Evolutionary conservation across 2,888 invertebrate species (phyloP).

Genomic region (Erebia ligea): DNA sequence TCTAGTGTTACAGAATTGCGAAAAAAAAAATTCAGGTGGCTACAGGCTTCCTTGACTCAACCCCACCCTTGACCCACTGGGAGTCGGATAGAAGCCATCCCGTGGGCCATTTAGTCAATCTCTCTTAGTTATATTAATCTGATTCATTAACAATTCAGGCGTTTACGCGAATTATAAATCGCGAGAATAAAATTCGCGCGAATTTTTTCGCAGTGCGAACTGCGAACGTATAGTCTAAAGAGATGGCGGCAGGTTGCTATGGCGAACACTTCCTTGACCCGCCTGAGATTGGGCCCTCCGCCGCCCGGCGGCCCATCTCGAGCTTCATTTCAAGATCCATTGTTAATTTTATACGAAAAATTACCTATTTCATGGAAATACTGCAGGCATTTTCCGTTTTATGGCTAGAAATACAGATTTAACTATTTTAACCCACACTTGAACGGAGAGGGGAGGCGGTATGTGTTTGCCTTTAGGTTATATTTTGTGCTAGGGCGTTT

Average conservation of each 20-base stretch:
- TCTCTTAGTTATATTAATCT: neutral
- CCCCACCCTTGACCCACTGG: neutral
- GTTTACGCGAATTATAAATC: too few species aligned
- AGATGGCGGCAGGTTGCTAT: neutral
- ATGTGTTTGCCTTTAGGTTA: too few species aligned
- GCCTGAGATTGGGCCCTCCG: constrained; percentile 2
- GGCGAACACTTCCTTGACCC: constrained; percentile 7
- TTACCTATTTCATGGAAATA: neutral
- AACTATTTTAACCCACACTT: too few species aligned
- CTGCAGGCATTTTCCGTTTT: too few species aligned
- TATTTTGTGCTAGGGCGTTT: too few species aligned
- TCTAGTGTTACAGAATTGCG: neutral
- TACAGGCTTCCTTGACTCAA: neutral
- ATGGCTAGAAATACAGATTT: too few species aligned
- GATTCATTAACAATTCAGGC: neutral
- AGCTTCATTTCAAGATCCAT: constrained; percentile 5
- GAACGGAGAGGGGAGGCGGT: too few species aligned
- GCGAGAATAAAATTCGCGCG: neutral
- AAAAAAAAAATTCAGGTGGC: neutral
- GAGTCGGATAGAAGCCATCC: neutral
- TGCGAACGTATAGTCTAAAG: neutral
- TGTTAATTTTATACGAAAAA: constrained; percentile 12
- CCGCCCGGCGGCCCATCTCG: neutral
- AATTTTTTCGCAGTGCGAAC: neutral
- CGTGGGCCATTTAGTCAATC: neutral